Evolutionary conservation across 2,113 vertebrate genomes (phyloP), one percentile per base, ranked within the genome.

Genomic region (Vanacampus margaritifer): DNA sequence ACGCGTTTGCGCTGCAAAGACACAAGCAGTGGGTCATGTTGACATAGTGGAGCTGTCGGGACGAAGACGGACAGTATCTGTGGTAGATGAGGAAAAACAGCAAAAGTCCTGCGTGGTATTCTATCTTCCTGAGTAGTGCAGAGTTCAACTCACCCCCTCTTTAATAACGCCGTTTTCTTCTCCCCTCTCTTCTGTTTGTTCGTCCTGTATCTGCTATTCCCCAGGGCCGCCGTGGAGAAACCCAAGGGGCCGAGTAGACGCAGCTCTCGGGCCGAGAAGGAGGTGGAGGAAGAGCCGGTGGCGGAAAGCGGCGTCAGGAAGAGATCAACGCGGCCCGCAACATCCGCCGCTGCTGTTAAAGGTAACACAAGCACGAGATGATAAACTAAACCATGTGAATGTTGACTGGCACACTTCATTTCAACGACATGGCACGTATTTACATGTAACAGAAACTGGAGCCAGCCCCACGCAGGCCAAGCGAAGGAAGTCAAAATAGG

Each of bases 401-500:
- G 28, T 43, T 16, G 19, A 5, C 67, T 14, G 45, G 13, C 45
- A 35, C 13, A 71, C 13, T 37, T 24, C 26, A 54, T 1, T 3
- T 45, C 16, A 62, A 43, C 24, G n/a, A 35, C 24, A 11, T 32
- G 12, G 3, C 4, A 37, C 62, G 0, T 74, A 10, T 69, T 16
- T 79, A 35, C 21, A 21, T 59, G 67, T 81, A 76, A 91, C 91
- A 94, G 96, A 96, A 88, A 92, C 94, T 84, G 93, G 93, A 92
- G 93, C 95, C 71, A 95, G 94, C 88, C 94, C 93, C 67, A 95
- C 95, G 75, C 97, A 97, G 92, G 94, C 97, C 81, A 98, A 98
- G 90, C 87, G 95, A 94, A 98, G 96, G 94, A 98, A 98, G 92
- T 99, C 97, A 81, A 98, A 99, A 94, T 98, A 90, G 82, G 53